Conservation (phyloP, 2,888 invertebrate genomes). For the Lycocerus yunnanus region DNA sequence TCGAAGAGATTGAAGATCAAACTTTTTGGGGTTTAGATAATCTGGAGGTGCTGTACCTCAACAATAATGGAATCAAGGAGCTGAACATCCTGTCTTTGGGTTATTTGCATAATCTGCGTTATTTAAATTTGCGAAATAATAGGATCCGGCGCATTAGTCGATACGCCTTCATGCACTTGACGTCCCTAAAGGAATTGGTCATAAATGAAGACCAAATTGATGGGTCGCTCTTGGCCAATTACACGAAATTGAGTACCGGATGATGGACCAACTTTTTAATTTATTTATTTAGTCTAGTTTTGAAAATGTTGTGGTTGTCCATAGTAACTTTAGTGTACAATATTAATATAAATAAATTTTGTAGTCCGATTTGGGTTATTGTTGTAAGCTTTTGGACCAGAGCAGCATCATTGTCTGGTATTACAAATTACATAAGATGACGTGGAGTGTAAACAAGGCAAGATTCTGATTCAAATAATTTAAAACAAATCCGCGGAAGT, state of each 20-base stretch:
- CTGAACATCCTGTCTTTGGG: background rate
- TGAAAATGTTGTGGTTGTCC: too few relatives aligned
- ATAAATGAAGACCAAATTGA: constrained; percentile 2
- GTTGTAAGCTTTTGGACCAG: too few relatives aligned
- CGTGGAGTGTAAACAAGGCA: background rate
- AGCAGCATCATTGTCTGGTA: too few relatives aligned
- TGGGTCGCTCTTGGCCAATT: background rate
- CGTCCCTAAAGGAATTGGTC: background rate
- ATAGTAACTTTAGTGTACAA: too few relatives aligned
- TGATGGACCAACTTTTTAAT: background rate
- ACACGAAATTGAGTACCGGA: background rate
- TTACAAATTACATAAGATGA: background rate
- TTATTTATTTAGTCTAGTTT: background rate
- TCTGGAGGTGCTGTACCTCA: background rate
- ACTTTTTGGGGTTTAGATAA: constrained; percentile 5
- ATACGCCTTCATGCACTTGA: background rate
- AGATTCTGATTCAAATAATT: background rate
- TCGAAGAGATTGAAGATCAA: background rate
- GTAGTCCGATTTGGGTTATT: too few relatives aligned
- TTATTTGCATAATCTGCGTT: background rate
- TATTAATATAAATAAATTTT: too few relatives aligned
- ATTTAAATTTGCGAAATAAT: constrained; percentile 8
- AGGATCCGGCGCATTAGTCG: background rate
- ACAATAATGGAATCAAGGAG: constrained; percentile 2
- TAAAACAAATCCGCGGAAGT: background rate